Evolutionary conservation across 2,113 vertebrate genomes (phyloP).

Genomic region (Eubucco bourcierii): DNA sequence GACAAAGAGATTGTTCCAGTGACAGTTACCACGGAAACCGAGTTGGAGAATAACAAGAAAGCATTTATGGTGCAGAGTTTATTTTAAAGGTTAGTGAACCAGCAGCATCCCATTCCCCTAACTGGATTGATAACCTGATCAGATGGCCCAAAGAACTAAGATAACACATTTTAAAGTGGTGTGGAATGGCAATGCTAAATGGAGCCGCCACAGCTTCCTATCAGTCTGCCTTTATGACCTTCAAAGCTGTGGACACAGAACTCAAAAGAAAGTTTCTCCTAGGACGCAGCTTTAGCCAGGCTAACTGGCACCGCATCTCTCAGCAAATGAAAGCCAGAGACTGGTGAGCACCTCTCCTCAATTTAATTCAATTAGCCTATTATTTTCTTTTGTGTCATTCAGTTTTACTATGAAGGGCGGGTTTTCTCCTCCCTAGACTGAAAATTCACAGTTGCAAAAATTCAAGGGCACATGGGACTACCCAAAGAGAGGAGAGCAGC

Average conservation of each 20-base stretch:
- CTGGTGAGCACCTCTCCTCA: neutral
- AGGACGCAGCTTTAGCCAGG: neutral
- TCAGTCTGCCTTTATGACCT: neutral
- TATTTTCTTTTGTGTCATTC: neutral
- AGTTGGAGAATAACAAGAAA: slow-evolving; percentile 25
- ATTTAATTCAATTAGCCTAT: neutral
- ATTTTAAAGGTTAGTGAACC: neutral
- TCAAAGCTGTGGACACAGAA: neutral
- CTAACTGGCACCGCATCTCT: rapidly evolving
- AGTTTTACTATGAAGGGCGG: neutral
- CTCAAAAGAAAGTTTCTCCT: neutral
- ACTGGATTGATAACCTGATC: neutral
- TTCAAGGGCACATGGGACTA: rapidly evolving
- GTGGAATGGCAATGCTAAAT: neutral
- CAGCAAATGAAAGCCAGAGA: rapidly evolving
- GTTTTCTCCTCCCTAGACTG: neutral
- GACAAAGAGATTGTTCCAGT: neutral
- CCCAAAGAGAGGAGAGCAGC: neutral
- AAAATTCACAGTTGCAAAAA: neutral
- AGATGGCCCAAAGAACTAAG: neutral
- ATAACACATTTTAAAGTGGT: neutral
- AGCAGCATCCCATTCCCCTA: neutral
- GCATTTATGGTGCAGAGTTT: neutral
- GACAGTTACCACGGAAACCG: slow-evolving; percentile 30
- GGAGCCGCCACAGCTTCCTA: neutral